These are phyloP conservation scores for Cassiopea andromeda DNA, from an alignment of 30 jellyfish, hydroid and myxozoan species.

Conservation along the genomic window DNA sequence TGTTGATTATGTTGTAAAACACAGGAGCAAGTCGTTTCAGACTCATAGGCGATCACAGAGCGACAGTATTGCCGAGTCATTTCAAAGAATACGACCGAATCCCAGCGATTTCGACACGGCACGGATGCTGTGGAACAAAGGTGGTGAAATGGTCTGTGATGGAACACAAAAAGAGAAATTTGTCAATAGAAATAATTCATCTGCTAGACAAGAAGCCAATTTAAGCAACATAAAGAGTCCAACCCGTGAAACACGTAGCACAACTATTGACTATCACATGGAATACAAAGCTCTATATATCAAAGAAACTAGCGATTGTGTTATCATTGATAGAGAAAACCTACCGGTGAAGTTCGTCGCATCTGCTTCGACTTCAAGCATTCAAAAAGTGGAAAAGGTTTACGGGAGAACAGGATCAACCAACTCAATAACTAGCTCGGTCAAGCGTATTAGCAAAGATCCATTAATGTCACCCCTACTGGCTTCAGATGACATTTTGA, in stretches of 20 bases:
- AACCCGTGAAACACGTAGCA: background rate
- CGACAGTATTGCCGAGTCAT: slow-evolving; percentile 61
- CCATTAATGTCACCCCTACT: slow-evolving; percentile 96
- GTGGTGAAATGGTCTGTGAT: background rate
- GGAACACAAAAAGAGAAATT: background rate
- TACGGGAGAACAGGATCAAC: slow-evolving; percentile 29
- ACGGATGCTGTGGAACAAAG: background rate
- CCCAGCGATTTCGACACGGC: slow-evolving; percentile 36
- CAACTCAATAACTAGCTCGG: slow-evolving; percentile 53
- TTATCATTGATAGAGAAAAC: slow-evolving; percentile 32
- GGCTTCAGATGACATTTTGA: slow-evolving; percentile 81
- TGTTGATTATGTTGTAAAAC: slow-evolving; percentile 1
- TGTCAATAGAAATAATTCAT: background rate
- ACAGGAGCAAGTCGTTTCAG: background rate
- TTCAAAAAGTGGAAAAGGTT: slow-evolving; percentile 20
- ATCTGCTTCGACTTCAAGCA: slow-evolving; percentile 3
- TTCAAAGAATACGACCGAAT: slow-evolving; percentile 43
- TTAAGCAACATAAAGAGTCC: background rate
- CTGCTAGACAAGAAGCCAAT: background rate
- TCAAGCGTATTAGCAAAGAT: slow-evolving; percentile 45
- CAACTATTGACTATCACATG: background rate
- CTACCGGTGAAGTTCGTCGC: background rate
- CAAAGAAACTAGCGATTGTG: slow-evolving; percentile 55
- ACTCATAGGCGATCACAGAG: slow-evolving; percentile 60
- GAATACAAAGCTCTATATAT: slow-evolving; percentile 42